These are phyloP conservation scores for Stenopsyche tienmushanensis DNA, from an alignment of 1,140 invertebrate genomes.

Conservation along the genomic window DNA sequence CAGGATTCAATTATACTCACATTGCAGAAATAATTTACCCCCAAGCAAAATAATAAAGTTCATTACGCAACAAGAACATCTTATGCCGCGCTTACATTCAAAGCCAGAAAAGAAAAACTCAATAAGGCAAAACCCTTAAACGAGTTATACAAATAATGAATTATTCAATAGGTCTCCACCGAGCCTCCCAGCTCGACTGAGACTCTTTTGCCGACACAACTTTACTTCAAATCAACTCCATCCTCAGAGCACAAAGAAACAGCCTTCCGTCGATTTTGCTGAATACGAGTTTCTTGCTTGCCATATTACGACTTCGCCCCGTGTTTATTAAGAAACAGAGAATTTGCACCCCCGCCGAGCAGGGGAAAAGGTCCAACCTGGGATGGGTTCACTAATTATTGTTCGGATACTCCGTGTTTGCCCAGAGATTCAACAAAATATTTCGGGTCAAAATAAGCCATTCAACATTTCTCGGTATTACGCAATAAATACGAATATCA, in stretches of 20 bases:
- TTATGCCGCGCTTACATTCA: background rate
- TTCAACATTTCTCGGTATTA: background rate
- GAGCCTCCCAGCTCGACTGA: too few relatives aligned
- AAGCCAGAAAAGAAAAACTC: conserved; percentile 14
- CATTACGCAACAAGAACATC: too few relatives aligned
- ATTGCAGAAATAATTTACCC: background rate
- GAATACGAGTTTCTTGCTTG: conserved; percentile 3
- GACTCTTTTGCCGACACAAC: background rate
- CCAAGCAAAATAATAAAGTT: background rate
- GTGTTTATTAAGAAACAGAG: conserved; percentile 19
- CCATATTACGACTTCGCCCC: background rate
- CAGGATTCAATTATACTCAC: background rate
- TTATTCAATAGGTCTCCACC: conserved; percentile 22
- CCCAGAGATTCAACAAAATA: background rate
- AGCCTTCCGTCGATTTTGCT: background rate
- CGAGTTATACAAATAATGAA: conserved; percentile 25
- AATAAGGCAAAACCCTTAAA: conserved; percentile 17
- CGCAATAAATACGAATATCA: background rate
- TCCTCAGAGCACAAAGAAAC: conserved; percentile 10
- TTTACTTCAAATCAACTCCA: background rate
- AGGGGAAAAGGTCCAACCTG: background rate
- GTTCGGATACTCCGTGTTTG: conserved; percentile 3
- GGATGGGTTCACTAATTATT: conserved; percentile 13
- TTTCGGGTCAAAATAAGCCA: background rate
- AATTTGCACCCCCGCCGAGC: background rate